phyloP scores from a whole-genome alignment of 2,797 vertebrate genomes.

The Xerus rutilus region DNA sequence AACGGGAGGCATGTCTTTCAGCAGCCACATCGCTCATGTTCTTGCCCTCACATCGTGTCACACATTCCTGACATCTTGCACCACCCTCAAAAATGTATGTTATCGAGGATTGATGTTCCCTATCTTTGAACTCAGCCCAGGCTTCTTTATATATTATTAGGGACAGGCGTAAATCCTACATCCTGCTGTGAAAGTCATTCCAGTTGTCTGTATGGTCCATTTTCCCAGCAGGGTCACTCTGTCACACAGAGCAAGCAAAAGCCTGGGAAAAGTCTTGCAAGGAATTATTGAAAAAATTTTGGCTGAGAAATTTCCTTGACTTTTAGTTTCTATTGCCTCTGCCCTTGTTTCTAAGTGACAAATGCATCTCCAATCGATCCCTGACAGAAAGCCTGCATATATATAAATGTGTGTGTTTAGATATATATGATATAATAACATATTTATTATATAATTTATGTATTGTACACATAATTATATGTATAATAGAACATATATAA shows the following conservation, averaged over 20 bases:
- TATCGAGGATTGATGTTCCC: slow-evolving; percentile 55
- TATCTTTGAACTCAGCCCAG: slow-evolving; percentile 68
- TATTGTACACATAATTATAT: neutral
- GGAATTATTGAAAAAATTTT: slow-evolving; percentile 14
- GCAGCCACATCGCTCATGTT: slow-evolving; percentile 23
- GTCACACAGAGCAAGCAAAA: neutral
- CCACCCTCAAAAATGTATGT: slow-evolving; percentile 30
- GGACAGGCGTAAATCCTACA: neutral
- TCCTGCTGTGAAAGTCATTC: slow-evolving; percentile 63
- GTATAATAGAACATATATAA: neutral
- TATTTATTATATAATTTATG: neutral
- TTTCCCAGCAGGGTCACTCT: slow-evolving; percentile 50
- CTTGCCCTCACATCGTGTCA: slow-evolving; percentile 6
- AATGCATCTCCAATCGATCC: neutral
- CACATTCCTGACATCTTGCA: slow-evolving; percentile 64
- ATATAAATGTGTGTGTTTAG: neutral
- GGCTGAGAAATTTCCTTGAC: neutral
- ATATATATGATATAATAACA: neutral
- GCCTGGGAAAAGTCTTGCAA: slow-evolving; percentile 61
- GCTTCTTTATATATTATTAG: slow-evolving; percentile 53
- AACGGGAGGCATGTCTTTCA: neutral
- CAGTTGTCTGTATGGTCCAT: slow-evolving; percentile 31
- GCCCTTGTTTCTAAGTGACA: slow-evolving; percentile 1
- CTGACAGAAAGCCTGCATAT: neutral
- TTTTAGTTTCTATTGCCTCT: neutral